Percentiles rank a stretch among this genome's conserved stretches.
Evolutionary conservation across 2,113 vertebrate genomes (phyloP).

Genomic region (Ptychochromis oligacanthus): DNA sequence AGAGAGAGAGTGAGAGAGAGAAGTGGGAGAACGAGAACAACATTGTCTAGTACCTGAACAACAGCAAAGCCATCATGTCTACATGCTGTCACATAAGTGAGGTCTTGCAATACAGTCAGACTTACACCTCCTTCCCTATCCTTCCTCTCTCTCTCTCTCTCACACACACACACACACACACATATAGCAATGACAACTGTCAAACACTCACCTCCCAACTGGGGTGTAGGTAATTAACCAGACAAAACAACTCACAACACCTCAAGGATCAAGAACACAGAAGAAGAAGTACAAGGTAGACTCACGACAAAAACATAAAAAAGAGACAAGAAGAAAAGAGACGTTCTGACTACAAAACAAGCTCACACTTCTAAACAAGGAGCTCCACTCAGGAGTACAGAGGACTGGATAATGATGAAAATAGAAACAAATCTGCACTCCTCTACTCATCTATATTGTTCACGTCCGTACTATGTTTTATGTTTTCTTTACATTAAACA

Average conservation of each 20-base stretch:
- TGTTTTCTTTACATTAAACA: constrained; percentile 23
- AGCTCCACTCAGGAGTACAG: constrained; percentile 87
- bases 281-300: constrained; percentile 53
- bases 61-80: constrained; percentile 70
- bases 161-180: constrained; percentile 1
- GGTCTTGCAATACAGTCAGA: constrained; percentile 66
- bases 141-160: no score
- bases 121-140: constrained; percentile 27
- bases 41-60: constrained; percentile 47
- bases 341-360: constrained; percentile 60
- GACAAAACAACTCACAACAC: constrained; percentile 74
- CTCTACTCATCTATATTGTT: constrained; percentile 66
- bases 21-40: constrained; percentile 24
- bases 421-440: constrained; percentile 60
- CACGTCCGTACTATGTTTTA: constrained; percentile 16
- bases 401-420: constrained; percentile 56
- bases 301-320: constrained; percentile 51
- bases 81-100: constrained; percentile 73
- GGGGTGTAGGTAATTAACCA: constrained; percentile 74
- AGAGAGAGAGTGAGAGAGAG: constrained; percentile 1
- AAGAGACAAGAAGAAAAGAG: constrained; percentile 35
- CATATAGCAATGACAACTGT: constrained; percentile 65
- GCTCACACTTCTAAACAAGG: constrained; percentile 71
- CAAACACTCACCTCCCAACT: constrained; percentile 68
- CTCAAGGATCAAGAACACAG: constrained; percentile 63